Conservation (phyloP, 2,797 vertebrate species). For the Fistularia tabacaria region DNA sequence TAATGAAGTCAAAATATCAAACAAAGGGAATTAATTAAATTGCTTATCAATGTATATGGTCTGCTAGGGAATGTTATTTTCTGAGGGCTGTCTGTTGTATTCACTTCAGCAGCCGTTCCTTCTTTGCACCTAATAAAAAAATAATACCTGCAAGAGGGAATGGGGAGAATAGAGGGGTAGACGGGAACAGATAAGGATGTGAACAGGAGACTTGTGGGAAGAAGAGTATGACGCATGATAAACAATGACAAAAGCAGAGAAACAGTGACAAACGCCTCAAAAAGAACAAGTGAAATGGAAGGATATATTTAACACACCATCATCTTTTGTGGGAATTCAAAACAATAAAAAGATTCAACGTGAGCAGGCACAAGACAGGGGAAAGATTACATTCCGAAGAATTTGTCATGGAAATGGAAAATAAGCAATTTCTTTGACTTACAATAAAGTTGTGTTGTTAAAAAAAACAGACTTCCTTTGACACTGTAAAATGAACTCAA, state of each 20-base stretch:
- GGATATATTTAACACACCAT: slow-evolving; percentile 52
- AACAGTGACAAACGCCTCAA: slow-evolving; percentile 33
- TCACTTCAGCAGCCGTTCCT: slow-evolving; percentile 38
- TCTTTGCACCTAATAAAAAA: slow-evolving; percentile 41
- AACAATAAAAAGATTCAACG: slow-evolving; percentile 31
- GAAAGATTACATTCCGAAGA: slow-evolving; percentile 29
- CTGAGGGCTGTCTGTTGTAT: slow-evolving; percentile 51
- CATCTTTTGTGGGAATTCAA: slow-evolving; percentile 30
- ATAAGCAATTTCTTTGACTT: slow-evolving; percentile 15
- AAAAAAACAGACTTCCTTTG: slow-evolving; percentile 3
- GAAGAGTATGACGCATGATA: slow-evolving; percentile 36
- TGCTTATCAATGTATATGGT: slow-evolving; percentile 71
- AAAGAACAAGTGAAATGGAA: slow-evolving; percentile 26
- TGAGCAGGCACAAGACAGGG: slow-evolving; percentile 28
- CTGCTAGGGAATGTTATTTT: slow-evolving; percentile 65
- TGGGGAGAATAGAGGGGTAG: slow-evolving; percentile 35
- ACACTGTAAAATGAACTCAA: not conserved
- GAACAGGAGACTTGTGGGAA: slow-evolving; percentile 41
- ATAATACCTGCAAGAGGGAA: slow-evolving; percentile 54
- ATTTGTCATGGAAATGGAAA: slow-evolving; percentile 22
- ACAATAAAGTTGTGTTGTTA: not conserved
- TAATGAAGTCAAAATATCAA: slow-evolving; percentile 74
- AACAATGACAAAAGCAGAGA: slow-evolving; percentile 52
- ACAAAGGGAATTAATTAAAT: slow-evolving; percentile 77
- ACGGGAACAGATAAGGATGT: slow-evolving; percentile 48